phyloP scores from a whole-genome alignment of 2,888 invertebrate species.

The Synanthedon vespiformis region DNA sequence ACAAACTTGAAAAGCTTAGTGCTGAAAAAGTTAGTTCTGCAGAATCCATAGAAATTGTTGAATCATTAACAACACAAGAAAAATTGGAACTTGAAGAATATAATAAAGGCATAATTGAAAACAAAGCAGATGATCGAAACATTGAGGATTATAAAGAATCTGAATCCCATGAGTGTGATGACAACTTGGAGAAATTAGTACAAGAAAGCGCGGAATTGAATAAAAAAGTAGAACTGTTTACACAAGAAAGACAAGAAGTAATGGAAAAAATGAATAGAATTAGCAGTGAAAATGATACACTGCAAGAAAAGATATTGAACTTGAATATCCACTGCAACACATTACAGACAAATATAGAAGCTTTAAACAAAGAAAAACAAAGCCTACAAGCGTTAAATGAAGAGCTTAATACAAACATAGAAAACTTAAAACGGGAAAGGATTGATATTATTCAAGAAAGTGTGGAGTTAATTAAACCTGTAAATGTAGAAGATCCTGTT shows the following conservation, averaged over 20 bases:
- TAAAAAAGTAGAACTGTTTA: conserved; percentile 76
- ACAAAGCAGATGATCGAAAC: conserved; percentile 19
- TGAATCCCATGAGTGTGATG: conserved; percentile 42
- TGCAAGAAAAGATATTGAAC: conserved; percentile 60
- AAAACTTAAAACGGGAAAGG: conserved; percentile 50
- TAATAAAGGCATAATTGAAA: conserved; percentile 62
- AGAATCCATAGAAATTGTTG: conserved; percentile 82
- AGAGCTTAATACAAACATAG: conserved; percentile 50
- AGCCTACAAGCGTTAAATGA: conserved; percentile 38
- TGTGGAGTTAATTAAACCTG: conserved; percentile 40
- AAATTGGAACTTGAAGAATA: conserved; percentile 77
- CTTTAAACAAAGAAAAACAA: conserved; percentile 56
- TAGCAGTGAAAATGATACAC: conserved; percentile 70
- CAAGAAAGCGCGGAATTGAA: conserved; percentile 76
- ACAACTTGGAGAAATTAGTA: conserved; percentile 69
- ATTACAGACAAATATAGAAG: conserved; percentile 50
- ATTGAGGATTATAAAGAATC: conserved; percentile 20
- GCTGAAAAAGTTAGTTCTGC: conserved; percentile 80
- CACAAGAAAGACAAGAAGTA: conserved; percentile 76
- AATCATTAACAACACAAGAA: conserved; percentile 77
- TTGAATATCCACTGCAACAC: conserved; percentile 61
- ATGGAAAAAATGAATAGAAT: conserved; percentile 76
- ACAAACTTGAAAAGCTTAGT: conserved; percentile 79
- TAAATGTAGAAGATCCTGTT: conserved; percentile 30
- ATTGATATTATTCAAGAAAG: conserved; percentile 56